Evolutionary conservation across 2,797 vertebrate genomes (phyloP), one percentile per base, ranked within the genome.

Genomic region (Acanthis flammea): DNA sequence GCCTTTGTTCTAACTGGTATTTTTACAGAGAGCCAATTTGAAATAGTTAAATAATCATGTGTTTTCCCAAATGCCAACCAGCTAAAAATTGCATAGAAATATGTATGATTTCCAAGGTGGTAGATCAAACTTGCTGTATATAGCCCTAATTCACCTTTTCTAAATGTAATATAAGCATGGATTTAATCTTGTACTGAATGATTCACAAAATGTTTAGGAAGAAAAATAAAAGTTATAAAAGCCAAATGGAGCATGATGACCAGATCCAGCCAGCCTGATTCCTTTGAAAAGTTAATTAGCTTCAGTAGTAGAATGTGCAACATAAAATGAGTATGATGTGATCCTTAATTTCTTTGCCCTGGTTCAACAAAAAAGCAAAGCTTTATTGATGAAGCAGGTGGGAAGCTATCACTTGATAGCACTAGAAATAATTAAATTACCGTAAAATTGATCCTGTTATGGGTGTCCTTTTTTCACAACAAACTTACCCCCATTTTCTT

Each of bases 1-100:
- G 54, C 53, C 95, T 97, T 97, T 95, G 35, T 96, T 96, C 61
- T 97, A 86, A 86, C 77, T 96, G 51, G 14, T 95, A 57, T 94
- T 97, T 97, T 96, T 96, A 94, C 78, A 66, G 39, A 92, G 87
- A 91, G 51, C 33, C 55, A 91, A 65, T 95, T 91, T 90, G 73
- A 95, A 97, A 92, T 96, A 90, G 90, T 96, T 95, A 95, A 94
- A 96, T 95, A 95, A 88, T 92, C 22, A 86, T 92, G 22, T 93
- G 72, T 91, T 97, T 97, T 95, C 33, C 79, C 71, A 89, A 95
- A 87, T 88, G 18, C 48, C 82, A 96, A 24, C 55, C 70, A 86
- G 82, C 66, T 95, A 55, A 87, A 97, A 95, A 92, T 97, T 78
- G 78, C 66, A 25, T 50, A 12, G 37, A 91, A 31, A 94, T 63